Base-by-base conservation (phyloP, 2,797 vertebrate species). In the Intellagama lesueurii region DNA sequence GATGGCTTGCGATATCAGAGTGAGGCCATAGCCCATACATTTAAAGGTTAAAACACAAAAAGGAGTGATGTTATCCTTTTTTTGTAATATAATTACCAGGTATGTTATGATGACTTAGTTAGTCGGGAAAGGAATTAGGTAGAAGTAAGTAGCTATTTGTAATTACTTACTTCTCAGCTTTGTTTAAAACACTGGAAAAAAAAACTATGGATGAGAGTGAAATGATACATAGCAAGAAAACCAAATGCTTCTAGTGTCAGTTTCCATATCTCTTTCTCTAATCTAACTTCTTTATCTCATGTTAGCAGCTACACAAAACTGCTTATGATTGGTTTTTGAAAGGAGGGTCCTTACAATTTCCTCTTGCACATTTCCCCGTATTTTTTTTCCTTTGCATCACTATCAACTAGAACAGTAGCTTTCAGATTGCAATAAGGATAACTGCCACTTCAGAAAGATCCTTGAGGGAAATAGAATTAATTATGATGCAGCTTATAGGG, bases 311-410 rank as follows among this genome's bases (percentile, higher is more conserved):
- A 89, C 17, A 75, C 86, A 6, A 1, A 32, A 73, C 83, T 4
- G 80, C 81, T 66, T 60, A 52, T 86, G 16, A 17, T 83, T 87
- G 82, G 22, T 40, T 44, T 75, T 86, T 88, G 3, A 24, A 80
- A 91, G 87, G 69, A 35, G 52, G 35, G 70, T 81, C 89, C 96
- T 94, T 95, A 91, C 91, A 89, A 86, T 94, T 94, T 96, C 90
- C 87, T 95, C 87, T 94, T 2, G 32, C 91, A 28, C n/a, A 6
- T 82, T 69, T 83, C 76, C 90, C 86, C n/a, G 1, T 22, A 64
- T 22, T 16, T 64, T 40, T 19, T 64, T 40, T 86, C 90, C 90
- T 83, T 92, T 56, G 92, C 96, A 96, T 96, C 0, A 9, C 70
- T 94, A 96, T 97, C 95, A 92, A 91, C 90, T 8, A 66, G 89